Conservation (phyloP, 2,797 vertebrate species). For the Urophycis tenuis region DNA sequence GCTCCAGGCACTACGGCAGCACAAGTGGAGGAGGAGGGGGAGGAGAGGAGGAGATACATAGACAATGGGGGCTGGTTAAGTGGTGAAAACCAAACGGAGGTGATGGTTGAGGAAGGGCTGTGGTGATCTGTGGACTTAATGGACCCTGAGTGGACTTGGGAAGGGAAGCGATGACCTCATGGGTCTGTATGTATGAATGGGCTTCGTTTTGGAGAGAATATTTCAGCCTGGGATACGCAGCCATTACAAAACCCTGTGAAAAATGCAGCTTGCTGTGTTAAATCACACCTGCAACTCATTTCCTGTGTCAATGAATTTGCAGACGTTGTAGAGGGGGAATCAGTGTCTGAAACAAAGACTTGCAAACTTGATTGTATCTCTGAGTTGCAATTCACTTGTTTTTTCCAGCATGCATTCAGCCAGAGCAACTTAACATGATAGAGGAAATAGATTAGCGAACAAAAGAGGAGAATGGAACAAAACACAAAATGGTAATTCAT, state of each 20-base stretch:
- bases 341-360: not conserved
- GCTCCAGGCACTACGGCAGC: slow-evolving; percentile 23
- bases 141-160: too few relatives aligned
- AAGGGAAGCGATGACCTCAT: too few relatives aligned
- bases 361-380: not conserved
- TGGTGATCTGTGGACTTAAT: too few relatives aligned
- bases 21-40: slow-evolving; percentile 2
- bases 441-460: not conserved
- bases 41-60: not conserved
- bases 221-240: too few relatives aligned
- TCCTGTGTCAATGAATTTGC: not conserved
- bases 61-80: not conserved
- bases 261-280: too few relatives aligned
- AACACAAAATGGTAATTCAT: not conserved
- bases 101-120: not conserved
- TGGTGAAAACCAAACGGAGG: not conserved
- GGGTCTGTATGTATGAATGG: too few relatives aligned
- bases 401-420: too few relatives aligned
- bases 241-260: too few relatives aligned
- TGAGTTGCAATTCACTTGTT: not conserved
- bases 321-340: not conserved
- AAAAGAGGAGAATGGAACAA: not conserved
- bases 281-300: not conserved
- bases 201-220: too few relatives aligned
- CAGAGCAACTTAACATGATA: too few relatives aligned